These are phyloP conservation scores for Drosophila cardini DNA, from an alignment of 1,140 invertebrate species.

Conservation along the genomic window DNA sequence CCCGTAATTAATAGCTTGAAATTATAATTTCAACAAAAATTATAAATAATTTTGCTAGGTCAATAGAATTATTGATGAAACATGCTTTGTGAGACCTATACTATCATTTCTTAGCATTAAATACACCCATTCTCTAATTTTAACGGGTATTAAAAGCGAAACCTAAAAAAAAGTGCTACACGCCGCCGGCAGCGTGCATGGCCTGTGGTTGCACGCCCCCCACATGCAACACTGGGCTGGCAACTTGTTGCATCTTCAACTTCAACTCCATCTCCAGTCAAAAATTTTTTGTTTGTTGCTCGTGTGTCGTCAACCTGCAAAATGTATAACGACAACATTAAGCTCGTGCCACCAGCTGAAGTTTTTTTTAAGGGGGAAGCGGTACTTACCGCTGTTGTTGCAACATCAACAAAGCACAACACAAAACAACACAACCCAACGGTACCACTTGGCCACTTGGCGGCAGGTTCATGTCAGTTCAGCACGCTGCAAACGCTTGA, in stretches of 20 bases:
- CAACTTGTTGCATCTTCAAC: not conserved
- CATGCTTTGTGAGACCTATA: too few relatives aligned
- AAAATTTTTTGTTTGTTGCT: slow-evolving; percentile 5
- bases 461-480: slow-evolving; percentile 75
- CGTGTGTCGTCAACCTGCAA: slow-evolving; percentile 76
- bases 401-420: slow-evolving; percentile 64
- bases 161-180: slow-evolving; percentile 34
- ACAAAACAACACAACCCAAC: slow-evolving; percentile 53
- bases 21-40: too few relatives aligned
- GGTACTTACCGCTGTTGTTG: slow-evolving; percentile 58
- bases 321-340: slow-evolving; percentile 84
- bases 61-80: too few relatives aligned
- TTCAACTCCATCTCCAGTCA: slow-evolving; percentile 13
- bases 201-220: slow-evolving; percentile 48
- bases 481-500: slow-evolving; percentile 60
- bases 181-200: slow-evolving; percentile 37
- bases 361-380: slow-evolving; percentile 25
- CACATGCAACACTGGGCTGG: slow-evolving; percentile 31
- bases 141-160: not conserved
- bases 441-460: slow-evolving; percentile 56
- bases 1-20: too few relatives aligned
- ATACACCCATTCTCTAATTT: too few relatives aligned
- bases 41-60: too few relatives aligned
- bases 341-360: slow-evolving; percentile 82
- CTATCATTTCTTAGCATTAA: too few relatives aligned